Conservation (phyloP, 2,797 vertebrate genomes). For the Halcyon smyrnensis region DNA sequence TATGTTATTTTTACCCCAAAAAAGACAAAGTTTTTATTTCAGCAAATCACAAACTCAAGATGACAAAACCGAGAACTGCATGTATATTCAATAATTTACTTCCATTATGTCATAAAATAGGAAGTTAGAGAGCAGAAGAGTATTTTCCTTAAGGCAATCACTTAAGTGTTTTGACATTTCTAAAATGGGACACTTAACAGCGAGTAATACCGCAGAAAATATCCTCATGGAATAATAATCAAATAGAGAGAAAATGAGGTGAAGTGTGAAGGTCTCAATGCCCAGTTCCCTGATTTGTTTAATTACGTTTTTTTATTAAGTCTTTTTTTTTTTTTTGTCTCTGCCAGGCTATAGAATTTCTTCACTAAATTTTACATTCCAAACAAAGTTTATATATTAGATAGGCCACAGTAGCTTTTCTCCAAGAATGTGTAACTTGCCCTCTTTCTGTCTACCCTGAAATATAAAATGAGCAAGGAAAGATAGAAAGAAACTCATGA, state of each 20-base stretch:
- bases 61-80: neutral
- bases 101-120: slow-evolving; percentile 11
- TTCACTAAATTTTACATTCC: neutral
- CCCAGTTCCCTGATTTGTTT: neutral
- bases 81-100: slow-evolving; percentile 8
- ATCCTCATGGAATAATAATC: slow-evolving; percentile 24
- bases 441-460: neutral
- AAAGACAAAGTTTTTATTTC: neutral
- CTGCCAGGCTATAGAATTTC: neutral
- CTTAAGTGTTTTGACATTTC: slow-evolving; percentile 58
- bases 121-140: neutral
- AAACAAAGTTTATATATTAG: neutral
- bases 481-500: neutral
- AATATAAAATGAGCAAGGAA: neutral
- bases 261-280: slow-evolving; percentile 7
- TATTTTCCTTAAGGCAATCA: slow-evolving; percentile 40
- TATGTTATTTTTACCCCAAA: neutral
- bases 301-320: neutral
- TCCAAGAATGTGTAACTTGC: neutral
- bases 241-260: slow-evolving; percentile 50
- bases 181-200: slow-evolving; percentile 40
- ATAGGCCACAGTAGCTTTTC: neutral
- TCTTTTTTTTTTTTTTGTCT: neutral
- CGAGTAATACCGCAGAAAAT: neutral
- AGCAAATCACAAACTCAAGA: neutral